Evolutionary conservation across 2,113 vertebrate species (phyloP).

Genomic region (Bothrops jararaca): DNA sequence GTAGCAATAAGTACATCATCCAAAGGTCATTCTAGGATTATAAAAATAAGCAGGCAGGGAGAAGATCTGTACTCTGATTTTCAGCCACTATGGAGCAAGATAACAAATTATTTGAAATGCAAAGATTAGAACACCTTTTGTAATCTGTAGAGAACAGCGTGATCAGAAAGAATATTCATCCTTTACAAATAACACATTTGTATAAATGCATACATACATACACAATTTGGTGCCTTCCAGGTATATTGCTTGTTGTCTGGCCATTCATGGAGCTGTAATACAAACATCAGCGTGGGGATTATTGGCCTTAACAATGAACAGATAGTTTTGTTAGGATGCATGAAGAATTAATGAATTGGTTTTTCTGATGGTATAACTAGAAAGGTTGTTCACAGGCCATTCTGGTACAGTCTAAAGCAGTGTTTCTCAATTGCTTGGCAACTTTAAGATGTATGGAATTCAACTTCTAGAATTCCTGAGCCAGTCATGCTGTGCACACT

Average conservation of each 20-base stretch:
- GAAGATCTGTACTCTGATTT: neutral
- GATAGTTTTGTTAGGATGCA: neutral
- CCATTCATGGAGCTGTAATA: neutral
- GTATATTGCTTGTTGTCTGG: neutral
- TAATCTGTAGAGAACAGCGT: neutral
- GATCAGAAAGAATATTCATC: neutral
- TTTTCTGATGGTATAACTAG: neutral
- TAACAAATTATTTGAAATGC: neutral
- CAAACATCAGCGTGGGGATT: neutral
- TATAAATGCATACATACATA: neutral
- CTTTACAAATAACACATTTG: neutral
- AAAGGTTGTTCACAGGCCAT: neutral
- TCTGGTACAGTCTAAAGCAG: neutral
- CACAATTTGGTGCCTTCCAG: neutral
- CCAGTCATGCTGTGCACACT: neutral
- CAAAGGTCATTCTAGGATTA: neutral
- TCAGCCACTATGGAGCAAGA: neutral
- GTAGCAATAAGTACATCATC: neutral
- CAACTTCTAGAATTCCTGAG: neutral
- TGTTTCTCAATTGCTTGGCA: neutral
- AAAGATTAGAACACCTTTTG: neutral
- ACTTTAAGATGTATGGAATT: neutral
- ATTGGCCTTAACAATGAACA: neutral
- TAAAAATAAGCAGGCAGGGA: neutral
- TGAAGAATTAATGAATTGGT: neutral